A percentile compares a stretch with the other conserved stretches of the same genome.
phyloP scores from a whole-genome alignment of 1,140 invertebrate species.

The Diorhabda elongata region DNA sequence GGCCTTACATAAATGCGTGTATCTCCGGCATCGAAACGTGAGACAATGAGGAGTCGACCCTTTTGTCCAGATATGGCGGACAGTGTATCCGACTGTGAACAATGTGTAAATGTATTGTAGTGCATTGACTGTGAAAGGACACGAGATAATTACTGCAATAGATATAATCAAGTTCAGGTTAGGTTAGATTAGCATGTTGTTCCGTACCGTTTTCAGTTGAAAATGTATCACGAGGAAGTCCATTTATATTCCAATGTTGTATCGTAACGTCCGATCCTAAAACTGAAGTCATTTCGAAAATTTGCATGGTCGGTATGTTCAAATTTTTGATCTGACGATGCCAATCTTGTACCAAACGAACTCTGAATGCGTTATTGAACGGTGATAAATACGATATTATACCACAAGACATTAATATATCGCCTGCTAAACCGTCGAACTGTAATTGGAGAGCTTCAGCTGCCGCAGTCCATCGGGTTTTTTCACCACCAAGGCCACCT shows the following conservation, averaged over 20 bases:
- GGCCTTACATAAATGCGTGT: too few species aligned
- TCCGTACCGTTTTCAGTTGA: constrained; percentile 78
- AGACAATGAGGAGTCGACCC: too few species aligned
- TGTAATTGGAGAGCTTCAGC: constrained; percentile 71
- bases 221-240: constrained; percentile 81
- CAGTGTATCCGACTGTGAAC: too few species aligned
- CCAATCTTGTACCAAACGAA: constrained; percentile 65
- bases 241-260: constrained; percentile 83
- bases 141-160: too few species aligned
- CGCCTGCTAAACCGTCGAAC: constrained; percentile 79
- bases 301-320: constrained; percentile 72
- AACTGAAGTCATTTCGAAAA: constrained; percentile 68
- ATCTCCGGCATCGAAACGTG: too few species aligned
- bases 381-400: constrained; percentile 88
- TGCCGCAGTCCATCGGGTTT: constrained; percentile 74
- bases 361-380: constrained; percentile 67
- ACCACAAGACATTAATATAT: constrained; percentile 83
- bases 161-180: too few species aligned
- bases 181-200: too few species aligned
- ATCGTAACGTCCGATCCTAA: constrained; percentile 82
- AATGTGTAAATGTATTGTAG: too few species aligned
- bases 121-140: too few species aligned
- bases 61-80: too few species aligned
- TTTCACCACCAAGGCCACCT: constrained; percentile 84
- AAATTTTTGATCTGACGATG: constrained; percentile 58